Evolutionary conservation across 2,888 invertebrate genomes (phyloP), one percentile per base, ranked within the genome.

Genomic region (Hecatera dysodea): DNA sequence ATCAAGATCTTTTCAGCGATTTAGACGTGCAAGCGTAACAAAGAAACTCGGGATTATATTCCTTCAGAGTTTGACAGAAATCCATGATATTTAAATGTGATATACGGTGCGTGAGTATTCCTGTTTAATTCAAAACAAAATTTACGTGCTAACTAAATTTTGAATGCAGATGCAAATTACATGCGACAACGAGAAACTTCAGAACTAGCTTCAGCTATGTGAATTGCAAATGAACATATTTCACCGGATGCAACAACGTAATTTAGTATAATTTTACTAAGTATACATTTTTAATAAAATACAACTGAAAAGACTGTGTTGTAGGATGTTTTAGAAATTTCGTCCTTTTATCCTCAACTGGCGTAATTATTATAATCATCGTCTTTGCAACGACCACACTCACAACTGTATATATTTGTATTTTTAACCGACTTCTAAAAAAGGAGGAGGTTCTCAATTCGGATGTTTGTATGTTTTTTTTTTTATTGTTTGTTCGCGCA

Each of bases 151-250:
- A 42, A 44, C 27, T 36, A 39, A 65, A 73, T 48, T 77, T 67
- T 72, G 22, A 27, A 65, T 78, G 63, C 66, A 73, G 5, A 76
- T 78, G 68, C 78, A 73, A 69, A 78, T 73, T 50, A 24, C 24
- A 33, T 17, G 48, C 55, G 42, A 36, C 60, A 33, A 63, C 42
- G 33, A 27, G 55, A 33, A 75, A 75, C 36, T 63, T 4, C 46
- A 53, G 12, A 68, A 61, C 63, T 53, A 22, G 36, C 24, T 57
- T 15, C 19, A 36, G 22, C n/a, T 63, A n/a, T 33, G 46, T 57
- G 48, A 67, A 71, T 71, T 71, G 78, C 52, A 70, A 70, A 78
- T 70, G 57, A 62, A 56, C 50, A 29, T 60, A 62, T 62, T 76
- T 53, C 52, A 29, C 44, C 7, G 53, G 12, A 44, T 56, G 15